Percentiles rank a stretch among this genome's conserved stretches.
Conservation (phyloP, 1,140 invertebrate species). For the Lerema accius region DNA sequence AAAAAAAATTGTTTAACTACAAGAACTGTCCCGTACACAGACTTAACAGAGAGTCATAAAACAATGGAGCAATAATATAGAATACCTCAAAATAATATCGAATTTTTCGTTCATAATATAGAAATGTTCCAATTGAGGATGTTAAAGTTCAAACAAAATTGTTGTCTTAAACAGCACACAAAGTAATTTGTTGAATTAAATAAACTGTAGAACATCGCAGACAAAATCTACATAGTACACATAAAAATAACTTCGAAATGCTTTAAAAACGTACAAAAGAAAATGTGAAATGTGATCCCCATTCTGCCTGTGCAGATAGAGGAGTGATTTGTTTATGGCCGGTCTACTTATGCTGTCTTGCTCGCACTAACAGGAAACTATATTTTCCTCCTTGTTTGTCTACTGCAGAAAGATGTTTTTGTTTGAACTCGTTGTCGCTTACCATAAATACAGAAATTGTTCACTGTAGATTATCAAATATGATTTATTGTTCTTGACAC, state of each 20-base stretch:
- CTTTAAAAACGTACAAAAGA: constrained; percentile 15
- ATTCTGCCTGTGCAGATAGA: constrained; percentile 13
- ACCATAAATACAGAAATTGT: too few species aligned
- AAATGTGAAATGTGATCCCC: neutral
- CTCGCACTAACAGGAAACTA: constrained; percentile 1
- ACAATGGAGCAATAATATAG: too few species aligned
- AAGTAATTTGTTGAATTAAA: neutral
- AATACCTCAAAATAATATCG: too few species aligned
- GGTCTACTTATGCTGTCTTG: constrained; percentile 1
- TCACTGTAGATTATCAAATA: too few species aligned
- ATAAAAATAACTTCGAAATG: constrained; percentile 7
- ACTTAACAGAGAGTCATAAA: too few species aligned
- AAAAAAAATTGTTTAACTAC: too few species aligned
- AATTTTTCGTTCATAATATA: too few species aligned
- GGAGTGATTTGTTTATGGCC: constrained; percentile 14
- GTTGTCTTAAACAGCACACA: neutral
- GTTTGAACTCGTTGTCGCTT: constrained; percentile 5
- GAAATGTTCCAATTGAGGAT: too few species aligned
- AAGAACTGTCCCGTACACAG: too few species aligned
- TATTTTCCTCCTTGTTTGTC: neutral
- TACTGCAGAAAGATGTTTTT: constrained; percentile 12
- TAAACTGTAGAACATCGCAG: neutral
- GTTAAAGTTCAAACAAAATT: too few species aligned
- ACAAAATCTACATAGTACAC: neutral
- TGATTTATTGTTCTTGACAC: too few species aligned